These are phyloP conservation scores for Pandion haliaetus DNA, from an alignment of 2,113 vertebrate species.

Conservation along the genomic window DNA sequence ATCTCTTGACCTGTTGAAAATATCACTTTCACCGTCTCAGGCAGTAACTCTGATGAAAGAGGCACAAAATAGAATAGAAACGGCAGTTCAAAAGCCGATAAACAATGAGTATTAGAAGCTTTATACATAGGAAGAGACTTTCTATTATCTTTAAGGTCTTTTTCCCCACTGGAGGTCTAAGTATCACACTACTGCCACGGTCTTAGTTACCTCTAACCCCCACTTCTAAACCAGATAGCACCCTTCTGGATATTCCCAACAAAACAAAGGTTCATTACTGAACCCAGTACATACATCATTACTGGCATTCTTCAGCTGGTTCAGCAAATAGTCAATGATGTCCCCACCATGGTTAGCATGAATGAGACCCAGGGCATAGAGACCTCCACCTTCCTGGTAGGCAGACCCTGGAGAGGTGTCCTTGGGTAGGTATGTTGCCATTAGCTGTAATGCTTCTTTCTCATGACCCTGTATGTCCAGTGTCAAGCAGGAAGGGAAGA, in stretches of 20 bases:
- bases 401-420: slow-evolving; percentile 98
- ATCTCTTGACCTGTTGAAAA: neutral
- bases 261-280: neutral
- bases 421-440: slow-evolving; percentile 98
- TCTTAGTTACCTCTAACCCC: neutral
- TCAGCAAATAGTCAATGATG: slow-evolving; percentile 97
- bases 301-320: slow-evolving; percentile 97
- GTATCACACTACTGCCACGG: neutral
- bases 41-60: neutral
- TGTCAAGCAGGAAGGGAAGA: neutral
- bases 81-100: neutral
- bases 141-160: neutral
- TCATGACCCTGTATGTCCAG: slow-evolving; percentile 86
- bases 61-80: neutral
- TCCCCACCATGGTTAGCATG: slow-evolving; percentile 98
- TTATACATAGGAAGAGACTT: neutral
- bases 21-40: neutral
- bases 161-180: neutral
- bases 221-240: neutral
- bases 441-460: slow-evolving; percentile 96
- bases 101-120: neutral
- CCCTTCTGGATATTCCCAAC: neutral
- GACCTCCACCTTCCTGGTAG: slow-evolving; percentile 96
- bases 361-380: slow-evolving; percentile 96
- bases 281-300: slow-evolving; percentile 86